phyloP scores from a whole-genome alignment of 2,113 vertebrate species.

The Hydropotes inermis region DNA sequence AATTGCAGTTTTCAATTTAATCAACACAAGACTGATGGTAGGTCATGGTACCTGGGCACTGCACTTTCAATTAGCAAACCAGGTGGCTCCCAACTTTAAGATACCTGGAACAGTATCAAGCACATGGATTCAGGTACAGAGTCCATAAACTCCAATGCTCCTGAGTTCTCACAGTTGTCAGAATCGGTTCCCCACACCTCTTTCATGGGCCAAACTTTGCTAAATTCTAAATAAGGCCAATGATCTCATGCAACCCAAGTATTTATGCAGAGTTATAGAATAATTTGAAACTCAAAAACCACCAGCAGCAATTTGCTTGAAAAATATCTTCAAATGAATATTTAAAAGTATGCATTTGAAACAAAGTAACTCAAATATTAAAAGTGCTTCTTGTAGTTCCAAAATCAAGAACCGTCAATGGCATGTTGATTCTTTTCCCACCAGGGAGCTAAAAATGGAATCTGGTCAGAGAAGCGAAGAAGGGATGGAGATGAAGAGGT shows the following conservation, averaged over 20 bases:
- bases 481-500: background rate
- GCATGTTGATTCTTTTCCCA: background rate
- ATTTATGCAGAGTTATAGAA: background rate
- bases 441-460: slow-evolving; percentile 11
- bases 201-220: background rate
- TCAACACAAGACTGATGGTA: background rate
- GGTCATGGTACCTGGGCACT: background rate
- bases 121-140: background rate
- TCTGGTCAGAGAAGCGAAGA: background rate
- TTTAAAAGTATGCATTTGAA: slow-evolving; percentile 7
- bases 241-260: background rate
- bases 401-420: background rate
- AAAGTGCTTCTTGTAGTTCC: background rate
- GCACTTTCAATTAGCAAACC: background rate
- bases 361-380: background rate
- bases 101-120: background rate
- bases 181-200: background rate
- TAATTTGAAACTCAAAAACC: background rate
- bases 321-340: slow-evolving; percentile 29
- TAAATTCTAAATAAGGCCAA: background rate
- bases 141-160: background rate
- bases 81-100: background rate
- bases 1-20: background rate
- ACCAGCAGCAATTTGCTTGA: background rate
- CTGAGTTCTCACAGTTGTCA: background rate